Evolutionary conservation across 2,797 vertebrate genomes (phyloP), one percentile per base, ranked within the genome.

Genomic region (Karalla daura): DNA sequence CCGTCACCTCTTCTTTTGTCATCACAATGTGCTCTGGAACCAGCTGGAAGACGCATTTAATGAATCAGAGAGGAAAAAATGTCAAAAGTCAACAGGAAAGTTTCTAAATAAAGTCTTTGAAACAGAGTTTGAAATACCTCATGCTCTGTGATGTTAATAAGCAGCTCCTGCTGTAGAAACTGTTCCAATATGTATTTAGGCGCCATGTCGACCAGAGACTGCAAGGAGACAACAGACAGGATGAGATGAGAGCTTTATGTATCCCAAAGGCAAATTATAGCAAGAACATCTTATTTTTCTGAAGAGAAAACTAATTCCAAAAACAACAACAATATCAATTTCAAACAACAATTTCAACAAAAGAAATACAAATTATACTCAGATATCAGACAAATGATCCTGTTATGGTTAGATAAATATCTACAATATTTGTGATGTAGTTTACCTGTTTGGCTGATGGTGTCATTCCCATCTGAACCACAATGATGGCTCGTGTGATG

Each of bases 171-270:
- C 70, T 99, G 98, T 33, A 99, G 90, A 80, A 99, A 99, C 84
- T 99, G 97, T 74, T 99, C 97, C 78, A 99, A 85, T 64, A 99
- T 96, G 80, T 99, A 99, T 39, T 99, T 99, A 8, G 98, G 97
- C 2, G 98, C 98, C 98, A 99, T 99, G 84, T 99, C 97, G 0
- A 99, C 95, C 49, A 99, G 87, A 17, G 98, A 99, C 97, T 99
- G 84, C 2, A 15, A 66, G 27, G 18, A 66, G 6, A 77, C 6
- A 69, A n/a, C n/a, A n/a, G n/a, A n/a, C n/a, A n/a, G n/a, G n/a
- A n/a, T n/a, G n/a, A n/a, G n/a, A n/a, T n/a, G n/a, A n/a, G n/a
- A n/a, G n/a, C n/a, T n/a, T n/a, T n/a, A n/a, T n/a, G n/a, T n/a
- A n/a, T n/a, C n/a, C n/a, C n/a, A n/a, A n/a, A n/a, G n/a, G n/a